A percentile compares a stretch with the other conserved stretches of the same genome.
These are phyloP conservation scores for Megamerina dolium DNA, from an alignment of 2,888 invertebrate species.

Conservation along the genomic window DNA sequence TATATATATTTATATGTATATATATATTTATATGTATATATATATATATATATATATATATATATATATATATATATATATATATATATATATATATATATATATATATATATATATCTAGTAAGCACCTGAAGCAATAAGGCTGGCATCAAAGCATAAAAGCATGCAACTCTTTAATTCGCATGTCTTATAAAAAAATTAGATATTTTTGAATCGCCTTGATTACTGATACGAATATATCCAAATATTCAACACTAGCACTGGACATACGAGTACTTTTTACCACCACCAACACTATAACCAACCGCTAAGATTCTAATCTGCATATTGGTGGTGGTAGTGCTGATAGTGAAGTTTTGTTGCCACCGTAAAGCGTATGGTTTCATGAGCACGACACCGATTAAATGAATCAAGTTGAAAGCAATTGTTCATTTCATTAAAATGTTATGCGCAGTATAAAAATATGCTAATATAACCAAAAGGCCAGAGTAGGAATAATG, in stretches of 20 bases:
- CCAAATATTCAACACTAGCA: not conserved
- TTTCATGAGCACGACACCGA: not conserved
- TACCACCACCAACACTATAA: not conserved
- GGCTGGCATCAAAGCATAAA: too few relatives aligned
- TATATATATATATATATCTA: too few relatives aligned
- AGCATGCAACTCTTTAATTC: slow-evolving; percentile 4
- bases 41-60: too few relatives aligned
- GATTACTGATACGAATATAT: not conserved
- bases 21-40: too few relatives aligned
- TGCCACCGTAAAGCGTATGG: not conserved
- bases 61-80: too few relatives aligned
- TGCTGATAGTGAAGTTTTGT: too few relatives aligned
- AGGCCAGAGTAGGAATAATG: too few relatives aligned
- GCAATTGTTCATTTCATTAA: not conserved
- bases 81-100: too few relatives aligned
- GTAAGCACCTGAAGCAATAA: too few relatives aligned
- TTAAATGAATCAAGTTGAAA: not conserved
- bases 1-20: too few relatives aligned
- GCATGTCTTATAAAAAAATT: slow-evolving; percentile 14
- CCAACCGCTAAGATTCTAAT: not conserved
- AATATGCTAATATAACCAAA: not conserved
- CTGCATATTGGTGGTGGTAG: not conserved
- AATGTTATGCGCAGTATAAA: not conserved
- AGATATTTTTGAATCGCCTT: not conserved
- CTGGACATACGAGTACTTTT: not conserved